phyloP scores from a whole-genome alignment of 2,888 invertebrate genomes.

The Neoscelio sp. region DNA sequence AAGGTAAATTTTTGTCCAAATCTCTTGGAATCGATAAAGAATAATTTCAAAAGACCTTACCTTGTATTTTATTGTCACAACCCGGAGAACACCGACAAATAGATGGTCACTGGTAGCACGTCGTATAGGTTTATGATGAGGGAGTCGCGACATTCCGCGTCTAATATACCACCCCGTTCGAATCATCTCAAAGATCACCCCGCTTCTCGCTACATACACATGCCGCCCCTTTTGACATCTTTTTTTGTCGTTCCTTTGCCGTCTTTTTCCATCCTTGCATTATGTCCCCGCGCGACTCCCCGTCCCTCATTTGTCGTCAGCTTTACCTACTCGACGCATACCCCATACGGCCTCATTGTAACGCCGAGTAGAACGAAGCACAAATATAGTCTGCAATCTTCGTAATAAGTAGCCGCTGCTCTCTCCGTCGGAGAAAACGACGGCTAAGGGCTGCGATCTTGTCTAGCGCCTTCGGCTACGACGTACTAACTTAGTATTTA shows the following conservation, averaged over 20 bases:
- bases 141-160: conserved; percentile 76
- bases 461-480: conserved; percentile 14
- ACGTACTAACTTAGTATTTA: not conserved
- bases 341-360: conserved; percentile 72
- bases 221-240: conserved; percentile 67
- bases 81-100: conserved; percentile 3
- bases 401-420: conserved; percentile 73
- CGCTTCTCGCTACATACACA: conserved; percentile 55
- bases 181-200: conserved; percentile 71
- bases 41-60: conserved; percentile 19
- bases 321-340: conserved; percentile 40
- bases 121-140: conserved; percentile 78
- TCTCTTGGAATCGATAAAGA: too few species aligned
- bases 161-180: conserved; percentile 81
- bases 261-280: conserved; percentile 65
- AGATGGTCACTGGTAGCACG: conserved; percentile 66
- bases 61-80: conserved; percentile 7
- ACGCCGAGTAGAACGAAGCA: conserved; percentile 67
- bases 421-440: conserved; percentile 34
- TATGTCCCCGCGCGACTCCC: conserved; percentile 26
- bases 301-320: conserved; percentile 29
- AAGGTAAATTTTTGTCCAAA: too few species aligned
- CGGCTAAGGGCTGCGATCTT: conserved; percentile 37
- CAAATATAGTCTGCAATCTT: conserved; percentile 78
- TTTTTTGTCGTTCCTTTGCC: conserved; percentile 28